Evolutionary conservation across 2,113 vertebrate genomes (phyloP), one percentile per base, ranked within the genome.

Genomic region (Anolis carolinensis): DNA sequence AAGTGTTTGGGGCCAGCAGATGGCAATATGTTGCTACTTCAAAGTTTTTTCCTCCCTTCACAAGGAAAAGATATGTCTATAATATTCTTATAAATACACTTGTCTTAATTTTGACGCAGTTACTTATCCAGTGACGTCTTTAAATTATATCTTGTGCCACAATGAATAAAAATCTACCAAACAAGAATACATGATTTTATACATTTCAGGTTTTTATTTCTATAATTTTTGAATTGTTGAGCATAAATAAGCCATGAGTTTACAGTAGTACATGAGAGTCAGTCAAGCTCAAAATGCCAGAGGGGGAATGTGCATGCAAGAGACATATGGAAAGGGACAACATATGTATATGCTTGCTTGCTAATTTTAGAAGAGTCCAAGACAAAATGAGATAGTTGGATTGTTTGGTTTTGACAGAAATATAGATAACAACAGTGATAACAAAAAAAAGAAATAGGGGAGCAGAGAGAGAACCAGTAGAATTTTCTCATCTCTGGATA

Each of bases 91-190:
- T 95, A 94, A 93, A 94, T 30, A 2, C 93, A 55, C 39, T 95
- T 93, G 86, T 93, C 93, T 93, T 95, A 94, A 94, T 95, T 92
- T 93, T 94, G 94, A 92, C 93, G 90, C 90, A 89, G 73, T 88
- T 89, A 88, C 74, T 89, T 93, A 87, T 90, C 96, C 96, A 95
- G 96, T 96, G 96, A 94, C 96, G 95, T 88, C 92, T 96, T 96
- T 93, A 96, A 94, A 89, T 97, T 95, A 94, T 96, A 87, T 95
- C 95, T 95, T 97, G 97, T 97, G 96, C 95, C 96, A 94, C 94
- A 93, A 92, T 95, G 95, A 97, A 98, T 98, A 97, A 96, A 95
- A 96, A 81, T 86, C 92, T 94, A 65, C 55, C 39, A 62, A 50
- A 85, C 18, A 75, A 34, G 10, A 14, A 8, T 21, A 68, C 7